phyloP scores from a whole-genome alignment of 2,113 vertebrate genomes.

The Zosterops borbonicus region DNA sequence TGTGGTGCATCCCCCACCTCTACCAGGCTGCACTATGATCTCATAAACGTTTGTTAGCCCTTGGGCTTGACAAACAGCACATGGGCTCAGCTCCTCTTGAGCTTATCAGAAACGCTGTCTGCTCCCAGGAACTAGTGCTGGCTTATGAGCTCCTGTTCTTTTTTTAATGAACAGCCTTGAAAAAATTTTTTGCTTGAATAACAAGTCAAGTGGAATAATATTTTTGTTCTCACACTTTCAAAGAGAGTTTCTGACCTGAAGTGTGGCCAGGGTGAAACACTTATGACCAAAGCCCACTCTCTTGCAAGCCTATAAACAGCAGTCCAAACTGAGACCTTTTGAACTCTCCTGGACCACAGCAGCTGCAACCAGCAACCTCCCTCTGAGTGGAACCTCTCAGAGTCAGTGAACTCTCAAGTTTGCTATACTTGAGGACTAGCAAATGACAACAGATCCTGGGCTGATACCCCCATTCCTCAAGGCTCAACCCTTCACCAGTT shows the following conservation, averaged over 20 bases:
- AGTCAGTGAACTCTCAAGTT: neutral
- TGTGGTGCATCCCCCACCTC: neutral
- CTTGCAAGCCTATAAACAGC: neutral
- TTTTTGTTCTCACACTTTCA: neutral
- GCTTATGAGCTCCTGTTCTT: neutral
- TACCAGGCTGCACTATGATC: neutral
- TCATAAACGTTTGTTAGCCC: neutral
- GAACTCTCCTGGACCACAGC: neutral
- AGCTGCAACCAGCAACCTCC: neutral
- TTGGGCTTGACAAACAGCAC: neutral
- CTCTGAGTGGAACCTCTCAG: neutral
- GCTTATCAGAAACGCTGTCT: neutral
- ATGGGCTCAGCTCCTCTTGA: neutral
- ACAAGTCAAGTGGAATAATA: neutral
- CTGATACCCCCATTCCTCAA: neutral
- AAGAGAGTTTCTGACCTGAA: neutral
- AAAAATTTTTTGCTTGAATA: neutral
- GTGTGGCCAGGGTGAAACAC: neutral
- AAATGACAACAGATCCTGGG: neutral
- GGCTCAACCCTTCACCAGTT: neutral
- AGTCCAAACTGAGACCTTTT: neutral
- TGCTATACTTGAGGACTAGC: neutral
- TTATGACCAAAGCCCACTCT: neutral
- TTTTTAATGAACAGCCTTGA: neutral
- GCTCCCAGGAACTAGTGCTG: neutral